Conservation (phyloP, 2,888 invertebrate species). For the Cylindroiulus punctatus region DNA sequence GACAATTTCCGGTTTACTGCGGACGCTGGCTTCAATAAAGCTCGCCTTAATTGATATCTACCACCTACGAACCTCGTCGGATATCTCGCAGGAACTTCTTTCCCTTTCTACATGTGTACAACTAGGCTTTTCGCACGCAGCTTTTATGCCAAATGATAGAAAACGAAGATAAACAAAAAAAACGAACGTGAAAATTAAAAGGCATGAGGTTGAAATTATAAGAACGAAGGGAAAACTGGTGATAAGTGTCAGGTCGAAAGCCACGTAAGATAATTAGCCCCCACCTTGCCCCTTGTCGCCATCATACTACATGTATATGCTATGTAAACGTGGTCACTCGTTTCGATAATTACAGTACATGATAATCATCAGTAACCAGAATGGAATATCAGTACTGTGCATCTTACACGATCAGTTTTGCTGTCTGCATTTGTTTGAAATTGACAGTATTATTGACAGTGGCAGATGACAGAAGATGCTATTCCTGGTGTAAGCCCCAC, state of each 20-base stretch:
- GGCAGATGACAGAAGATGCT: too few species aligned
- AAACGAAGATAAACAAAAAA: background rate
- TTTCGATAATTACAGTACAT: too few species aligned
- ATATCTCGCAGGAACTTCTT: constrained; percentile 34
- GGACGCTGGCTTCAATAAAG: constrained; percentile 15
- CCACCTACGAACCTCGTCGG: constrained; percentile 7
- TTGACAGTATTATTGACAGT: too few species aligned
- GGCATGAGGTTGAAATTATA: background rate
- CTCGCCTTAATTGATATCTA: constrained; percentile 47
- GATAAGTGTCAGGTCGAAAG: background rate
- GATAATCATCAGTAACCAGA: too few species aligned
- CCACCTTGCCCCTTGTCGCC: too few species aligned
- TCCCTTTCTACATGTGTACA: background rate
- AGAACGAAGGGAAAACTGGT: background rate
- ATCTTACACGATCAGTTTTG: too few species aligned
- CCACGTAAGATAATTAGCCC: background rate
- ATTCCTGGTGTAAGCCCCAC: too few species aligned
- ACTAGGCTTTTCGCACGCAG: background rate
- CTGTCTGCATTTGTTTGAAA: too few species aligned
- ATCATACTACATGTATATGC: too few species aligned
- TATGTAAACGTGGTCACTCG: too few species aligned
- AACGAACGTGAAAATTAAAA: background rate
- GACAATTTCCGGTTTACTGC: background rate
- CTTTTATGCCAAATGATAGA: constrained; percentile 20
- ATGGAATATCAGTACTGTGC: too few species aligned